Evolutionary conservation across 2,113 vertebrate species (phyloP).

Genomic region (Pseudopipra pipra): DNA sequence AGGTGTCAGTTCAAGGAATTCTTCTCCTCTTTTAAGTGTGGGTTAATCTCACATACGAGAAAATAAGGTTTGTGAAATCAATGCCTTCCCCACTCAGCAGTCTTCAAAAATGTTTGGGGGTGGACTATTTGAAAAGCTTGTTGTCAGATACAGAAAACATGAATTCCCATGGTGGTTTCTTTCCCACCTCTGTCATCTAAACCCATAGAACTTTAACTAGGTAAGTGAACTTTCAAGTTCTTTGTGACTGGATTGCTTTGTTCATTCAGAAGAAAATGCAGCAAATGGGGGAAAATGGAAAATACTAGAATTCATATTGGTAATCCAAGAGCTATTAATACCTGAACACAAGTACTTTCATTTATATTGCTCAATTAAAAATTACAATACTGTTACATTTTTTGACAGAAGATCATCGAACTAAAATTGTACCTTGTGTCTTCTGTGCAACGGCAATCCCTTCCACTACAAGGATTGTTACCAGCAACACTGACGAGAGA

Average conservation of each 20-base stretch:
- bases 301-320: neutral
- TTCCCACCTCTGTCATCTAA: neutral
- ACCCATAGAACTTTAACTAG: neutral
- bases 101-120: slow-evolving; percentile 24
- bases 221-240: neutral
- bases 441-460: slow-evolving; percentile 93
- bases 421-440: slow-evolving; percentile 83
- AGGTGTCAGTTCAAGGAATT: slow-evolving; percentile 46
- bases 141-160: slow-evolving; percentile 24
- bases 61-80: slow-evolving; percentile 20
- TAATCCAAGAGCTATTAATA: neutral
- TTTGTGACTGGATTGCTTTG: neutral
- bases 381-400: neutral
- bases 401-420: neutral
- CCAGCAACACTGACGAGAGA: slow-evolving; percentile 84
- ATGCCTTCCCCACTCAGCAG: neutral
- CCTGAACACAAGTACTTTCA: neutral
- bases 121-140: slow-evolving; percentile 37
- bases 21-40: neutral
- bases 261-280: neutral
- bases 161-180: neutral
- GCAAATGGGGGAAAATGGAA: neutral
- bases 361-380: neutral
- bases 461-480: slow-evolving; percentile 92
- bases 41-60: slow-evolving; percentile 3